Evolutionary conservation across 2,888 invertebrate genomes (phyloP).

Genomic region (Agrenia bidenticulata): DNA sequence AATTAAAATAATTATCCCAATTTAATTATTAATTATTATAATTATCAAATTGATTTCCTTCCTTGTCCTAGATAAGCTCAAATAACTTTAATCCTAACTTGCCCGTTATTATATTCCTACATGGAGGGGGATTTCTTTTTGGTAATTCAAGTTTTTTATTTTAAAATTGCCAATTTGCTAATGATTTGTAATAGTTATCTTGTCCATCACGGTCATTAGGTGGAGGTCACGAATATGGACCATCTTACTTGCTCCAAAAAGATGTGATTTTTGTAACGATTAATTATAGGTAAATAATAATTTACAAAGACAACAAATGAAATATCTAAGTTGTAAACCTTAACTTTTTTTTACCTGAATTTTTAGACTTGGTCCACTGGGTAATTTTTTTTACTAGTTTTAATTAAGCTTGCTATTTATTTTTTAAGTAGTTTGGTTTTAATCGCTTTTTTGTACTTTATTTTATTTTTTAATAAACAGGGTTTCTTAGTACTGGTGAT

Average conservation of each 20-base stretch:
- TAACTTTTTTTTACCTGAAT: background rate
- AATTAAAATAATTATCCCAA: too few relatives aligned
- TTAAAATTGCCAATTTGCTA: background rate
- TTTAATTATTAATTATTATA: too few relatives aligned
- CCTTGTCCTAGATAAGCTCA: slow-evolving; percentile 20
- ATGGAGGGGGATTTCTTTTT: slow-evolving; percentile 37
- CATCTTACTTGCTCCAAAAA: slow-evolving; percentile 27
- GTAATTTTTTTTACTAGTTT: too few relatives aligned
- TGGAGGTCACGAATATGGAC: slow-evolving; percentile 30
- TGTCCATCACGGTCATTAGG: slow-evolving; percentile 12
- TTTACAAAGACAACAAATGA: background rate
- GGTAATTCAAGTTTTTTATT: background rate
- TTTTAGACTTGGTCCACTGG: slow-evolving; percentile 25
- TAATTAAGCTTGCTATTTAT: too few relatives aligned
- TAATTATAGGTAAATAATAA: slow-evolving; percentile 19
- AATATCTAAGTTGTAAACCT: background rate
- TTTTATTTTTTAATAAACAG: too few relatives aligned
- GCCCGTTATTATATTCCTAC: slow-evolving; percentile 38
- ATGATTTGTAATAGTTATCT: background rate
- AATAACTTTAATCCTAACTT: slow-evolving; percentile 27
- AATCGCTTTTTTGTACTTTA: too few relatives aligned
- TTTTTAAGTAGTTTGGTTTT: too few relatives aligned
- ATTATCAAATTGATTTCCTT: background rate
- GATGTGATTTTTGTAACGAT: slow-evolving; percentile 32
- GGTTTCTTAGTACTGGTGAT: slow-evolving; percentile 33